Evolutionary conservation across 2,113 vertebrate genomes (phyloP).

Genomic region (Sterna hirundo): DNA sequence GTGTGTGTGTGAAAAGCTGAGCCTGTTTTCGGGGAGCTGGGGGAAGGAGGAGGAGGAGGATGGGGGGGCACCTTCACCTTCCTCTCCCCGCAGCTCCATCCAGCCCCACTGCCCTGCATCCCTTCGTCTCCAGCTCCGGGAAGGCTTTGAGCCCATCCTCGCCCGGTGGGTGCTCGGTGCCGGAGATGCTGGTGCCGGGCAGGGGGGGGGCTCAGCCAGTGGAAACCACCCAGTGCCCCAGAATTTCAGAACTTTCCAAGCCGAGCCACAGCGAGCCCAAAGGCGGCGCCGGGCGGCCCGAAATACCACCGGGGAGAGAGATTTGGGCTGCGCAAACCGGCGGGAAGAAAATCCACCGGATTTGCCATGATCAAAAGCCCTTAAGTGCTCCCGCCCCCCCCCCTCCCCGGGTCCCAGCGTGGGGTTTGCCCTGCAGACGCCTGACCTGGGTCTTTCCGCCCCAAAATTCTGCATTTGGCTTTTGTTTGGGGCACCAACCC

Average conservation of each 20-base stretch:
- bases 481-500: not conserved
- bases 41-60: not conserved
- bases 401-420: accelerated
- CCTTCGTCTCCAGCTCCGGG: not conserved
- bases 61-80: not conserved
- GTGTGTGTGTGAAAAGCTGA: not conserved
- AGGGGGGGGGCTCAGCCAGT: not conserved
- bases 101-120: not conserved
- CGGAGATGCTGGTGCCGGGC: not conserved
- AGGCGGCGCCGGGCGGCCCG: accelerated
- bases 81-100: not conserved
- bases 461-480: not conserved
- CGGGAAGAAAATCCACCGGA: not conserved
- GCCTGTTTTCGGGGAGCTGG: not conserved
- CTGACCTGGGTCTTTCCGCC: not conserved
- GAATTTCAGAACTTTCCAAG: not conserved
- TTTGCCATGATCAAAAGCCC: not conserved
- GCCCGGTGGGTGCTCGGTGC: accelerated
- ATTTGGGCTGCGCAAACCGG: not conserved
- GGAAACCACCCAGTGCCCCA: not conserved
- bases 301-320: not conserved
- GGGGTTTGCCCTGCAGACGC: not conserved
- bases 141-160: not conserved
- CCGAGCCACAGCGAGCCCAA: accelerated
- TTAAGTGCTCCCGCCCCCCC: accelerated